Evolutionary conservation across 1,140 invertebrate species (phyloP).

Genomic region (Zaprionus gabonicus): DNA sequence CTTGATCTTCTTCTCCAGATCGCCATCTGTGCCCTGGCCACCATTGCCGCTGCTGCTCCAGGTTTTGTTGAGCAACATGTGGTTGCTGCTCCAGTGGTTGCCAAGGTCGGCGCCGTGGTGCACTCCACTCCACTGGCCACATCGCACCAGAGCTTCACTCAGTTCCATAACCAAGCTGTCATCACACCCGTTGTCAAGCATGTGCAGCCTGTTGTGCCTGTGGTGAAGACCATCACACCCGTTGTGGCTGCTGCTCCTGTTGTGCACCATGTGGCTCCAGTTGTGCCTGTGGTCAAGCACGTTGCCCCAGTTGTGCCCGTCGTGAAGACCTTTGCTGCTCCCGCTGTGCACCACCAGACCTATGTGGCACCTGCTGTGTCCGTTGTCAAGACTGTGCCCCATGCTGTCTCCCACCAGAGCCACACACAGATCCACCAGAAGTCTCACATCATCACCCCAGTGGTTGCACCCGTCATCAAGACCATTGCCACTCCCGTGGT

Average conservation of each 20-base stretch:
- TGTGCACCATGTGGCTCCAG: constrained; percentile 34
- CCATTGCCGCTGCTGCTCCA: constrained; percentile 66
- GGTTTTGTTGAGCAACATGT: constrained; percentile 70
- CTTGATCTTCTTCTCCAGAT: constrained; percentile 26
- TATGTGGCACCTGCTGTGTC: constrained; percentile 45
- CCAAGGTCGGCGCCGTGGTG: constrained; percentile 66
- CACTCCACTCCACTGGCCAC: constrained; percentile 77
- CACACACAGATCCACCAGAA: constrained; percentile 81
- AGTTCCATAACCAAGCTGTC: constrained; percentile 68
- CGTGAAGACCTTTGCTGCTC: constrained; percentile 71
- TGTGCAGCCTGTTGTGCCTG: constrained; percentile 62
- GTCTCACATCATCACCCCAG: constrained; percentile 52
- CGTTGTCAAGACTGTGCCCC: constrained; percentile 50
- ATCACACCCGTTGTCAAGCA: constrained; percentile 69
- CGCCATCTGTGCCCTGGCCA: constrained; percentile 68
- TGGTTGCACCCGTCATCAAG: constrained; percentile 57
- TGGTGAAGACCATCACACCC: constrained; percentile 65
- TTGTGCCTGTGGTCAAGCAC: constrained; percentile 56
- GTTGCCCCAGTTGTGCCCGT: constrained; percentile 67
- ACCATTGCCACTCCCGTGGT: constrained; percentile 58
- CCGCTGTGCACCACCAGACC: constrained; percentile 46
- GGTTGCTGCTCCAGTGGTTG: constrained; percentile 60
- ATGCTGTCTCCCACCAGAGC: constrained; percentile 85
- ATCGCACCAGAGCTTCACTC: constrained; percentile 85
- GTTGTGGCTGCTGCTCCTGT: constrained; percentile 55